phyloP scores from a whole-genome alignment of 2,113 vertebrate species.

The Acanthochromis polyacanthus region DNA sequence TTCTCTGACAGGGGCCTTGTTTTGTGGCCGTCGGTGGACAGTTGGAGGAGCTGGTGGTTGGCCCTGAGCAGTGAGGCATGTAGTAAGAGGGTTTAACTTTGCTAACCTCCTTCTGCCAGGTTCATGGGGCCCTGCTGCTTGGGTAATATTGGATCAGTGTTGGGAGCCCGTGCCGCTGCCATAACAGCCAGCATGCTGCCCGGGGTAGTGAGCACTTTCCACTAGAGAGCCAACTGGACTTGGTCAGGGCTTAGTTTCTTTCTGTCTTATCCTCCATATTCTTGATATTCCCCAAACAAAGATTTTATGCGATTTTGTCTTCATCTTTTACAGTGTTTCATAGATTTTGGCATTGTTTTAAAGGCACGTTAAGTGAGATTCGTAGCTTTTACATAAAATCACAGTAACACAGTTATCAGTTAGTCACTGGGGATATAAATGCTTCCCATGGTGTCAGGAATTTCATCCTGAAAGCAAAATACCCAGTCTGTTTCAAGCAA shows the following conservation, averaged over 20 bases:
- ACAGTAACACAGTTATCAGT: background rate
- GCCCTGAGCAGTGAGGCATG: constrained; percentile 92
- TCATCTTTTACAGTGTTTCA: background rate
- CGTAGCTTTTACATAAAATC: background rate
- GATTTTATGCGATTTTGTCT: background rate
- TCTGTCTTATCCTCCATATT: constrained; percentile 1
- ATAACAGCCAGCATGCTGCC: constrained; percentile 82
- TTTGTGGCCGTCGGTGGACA: constrained; percentile 69
- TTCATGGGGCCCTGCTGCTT: constrained; percentile 92
- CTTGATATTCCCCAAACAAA: background rate
- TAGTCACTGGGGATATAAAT: background rate
- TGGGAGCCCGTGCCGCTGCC: constrained; percentile 85
- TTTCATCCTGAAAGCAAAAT: too few relatives aligned
- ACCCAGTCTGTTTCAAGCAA: background rate
- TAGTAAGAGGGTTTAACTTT: constrained; percentile 99
- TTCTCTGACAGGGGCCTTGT: constrained; percentile 68
- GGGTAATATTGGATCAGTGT: constrained; percentile 97
- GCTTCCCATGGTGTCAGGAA: too few relatives aligned
- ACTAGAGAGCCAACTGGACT: constrained; percentile 52
- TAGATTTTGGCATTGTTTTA: too few relatives aligned
- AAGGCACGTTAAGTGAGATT: background rate
- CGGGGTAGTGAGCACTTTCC: constrained; percentile 80
- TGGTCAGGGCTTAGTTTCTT: constrained; percentile 28
- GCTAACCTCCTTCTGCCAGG: constrained; percentile 99
- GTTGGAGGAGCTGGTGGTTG: constrained; percentile 88